These are phyloP conservation scores for Polia nebulosa DNA, from an alignment of 2,888 invertebrate genomes.

Conservation along the genomic window DNA sequence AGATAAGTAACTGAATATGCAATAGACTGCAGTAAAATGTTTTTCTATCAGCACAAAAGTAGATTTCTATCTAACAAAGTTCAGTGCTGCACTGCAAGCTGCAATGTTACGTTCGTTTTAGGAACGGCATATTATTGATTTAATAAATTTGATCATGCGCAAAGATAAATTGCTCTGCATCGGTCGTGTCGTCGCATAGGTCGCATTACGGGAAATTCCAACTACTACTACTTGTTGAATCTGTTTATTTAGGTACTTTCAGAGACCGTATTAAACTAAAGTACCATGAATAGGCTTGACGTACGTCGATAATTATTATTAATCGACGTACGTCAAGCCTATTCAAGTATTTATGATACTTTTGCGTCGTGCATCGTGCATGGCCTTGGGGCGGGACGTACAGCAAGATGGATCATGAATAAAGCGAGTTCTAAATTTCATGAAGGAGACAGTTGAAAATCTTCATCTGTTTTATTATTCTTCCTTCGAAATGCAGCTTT, in stretches of 20 bases:
- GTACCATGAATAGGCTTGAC: too few relatives aligned
- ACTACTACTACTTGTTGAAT: constrained; percentile 41
- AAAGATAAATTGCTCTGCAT: constrained; percentile 12
- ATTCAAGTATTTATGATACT: too few relatives aligned
- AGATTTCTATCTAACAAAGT: neutral
- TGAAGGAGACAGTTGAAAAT: neutral
- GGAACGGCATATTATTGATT: constrained; percentile 29
- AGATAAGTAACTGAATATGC: neutral
- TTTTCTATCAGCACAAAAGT: neutral
- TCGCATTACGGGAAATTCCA: constrained; percentile 15
- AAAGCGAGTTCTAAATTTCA: neutral
- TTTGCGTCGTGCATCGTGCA: too few relatives aligned
- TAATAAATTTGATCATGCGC: constrained; percentile 43
- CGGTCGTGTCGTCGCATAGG: neutral
- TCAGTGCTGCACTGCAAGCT: neutral
- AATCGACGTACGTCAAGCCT: too few relatives aligned
- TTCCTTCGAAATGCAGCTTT: neutral
- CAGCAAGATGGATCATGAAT: neutral
- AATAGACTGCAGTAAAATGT: neutral
- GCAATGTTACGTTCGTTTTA: constrained; percentile 11
- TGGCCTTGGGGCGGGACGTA: too few relatives aligned
- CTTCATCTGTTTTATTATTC: neutral
- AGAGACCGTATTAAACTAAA: too few relatives aligned
- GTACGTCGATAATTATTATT: too few relatives aligned
- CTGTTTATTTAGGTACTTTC: neutral